phyloP scores from a whole-genome alignment of 1,140 invertebrate genomes.

The Coenobita brevimanus region DNA sequence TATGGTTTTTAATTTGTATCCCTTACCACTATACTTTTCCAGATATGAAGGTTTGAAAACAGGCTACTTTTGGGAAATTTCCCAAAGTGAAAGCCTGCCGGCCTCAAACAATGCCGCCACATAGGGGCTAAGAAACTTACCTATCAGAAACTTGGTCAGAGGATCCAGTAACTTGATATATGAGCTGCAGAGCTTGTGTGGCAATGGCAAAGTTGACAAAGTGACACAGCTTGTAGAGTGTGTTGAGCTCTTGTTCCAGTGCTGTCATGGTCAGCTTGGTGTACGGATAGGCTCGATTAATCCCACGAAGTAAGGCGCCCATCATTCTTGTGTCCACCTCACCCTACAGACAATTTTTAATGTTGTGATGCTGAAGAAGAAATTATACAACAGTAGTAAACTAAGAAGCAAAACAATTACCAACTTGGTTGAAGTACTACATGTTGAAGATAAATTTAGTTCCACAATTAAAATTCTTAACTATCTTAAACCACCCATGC shows the following conservation, averaged over 20 bases:
- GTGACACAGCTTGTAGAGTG: conserved; percentile 93
- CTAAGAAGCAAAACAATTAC: too few relatives aligned
- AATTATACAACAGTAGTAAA: too few relatives aligned
- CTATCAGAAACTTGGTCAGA: conserved; percentile 31
- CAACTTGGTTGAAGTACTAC: too few relatives aligned
- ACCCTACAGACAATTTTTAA: conserved; percentile 77
- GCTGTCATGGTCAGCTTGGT: conserved; percentile 77
- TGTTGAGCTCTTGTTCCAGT: conserved; percentile 83
- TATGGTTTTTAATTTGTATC: too few relatives aligned
- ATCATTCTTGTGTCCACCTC: conserved; percentile 94
- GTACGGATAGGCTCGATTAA: conserved; percentile 90
- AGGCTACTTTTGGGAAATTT: too few relatives aligned
- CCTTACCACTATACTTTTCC: too few relatives aligned
- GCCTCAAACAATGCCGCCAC: too few relatives aligned
- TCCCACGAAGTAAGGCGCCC: conserved; percentile 90
- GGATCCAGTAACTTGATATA: conserved; percentile 38
- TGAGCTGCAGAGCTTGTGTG: conserved; percentile 51
- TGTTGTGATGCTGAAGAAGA: neutral
- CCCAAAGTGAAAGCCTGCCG: too few relatives aligned
- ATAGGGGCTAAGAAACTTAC: neutral
- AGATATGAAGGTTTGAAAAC: too few relatives aligned
- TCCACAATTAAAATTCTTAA: too few relatives aligned
- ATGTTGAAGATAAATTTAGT: too few relatives aligned
- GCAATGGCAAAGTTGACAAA: conserved; percentile 77
- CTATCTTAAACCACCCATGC: too few relatives aligned